Conservation (phyloP, 2,113 vertebrate species). For the Mormyrus lacerda region DNA sequence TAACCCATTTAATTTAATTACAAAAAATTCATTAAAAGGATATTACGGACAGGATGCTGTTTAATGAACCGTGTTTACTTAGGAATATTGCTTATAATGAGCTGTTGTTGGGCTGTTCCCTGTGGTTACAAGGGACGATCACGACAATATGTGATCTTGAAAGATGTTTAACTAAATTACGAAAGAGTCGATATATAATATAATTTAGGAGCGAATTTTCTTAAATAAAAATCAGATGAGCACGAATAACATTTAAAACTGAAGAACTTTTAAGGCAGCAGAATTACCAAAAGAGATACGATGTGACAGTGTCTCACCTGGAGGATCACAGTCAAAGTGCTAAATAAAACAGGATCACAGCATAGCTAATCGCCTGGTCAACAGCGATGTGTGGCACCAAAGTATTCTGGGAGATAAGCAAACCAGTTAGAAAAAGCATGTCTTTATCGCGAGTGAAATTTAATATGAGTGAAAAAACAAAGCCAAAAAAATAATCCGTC, state of each 20-base stretch:
- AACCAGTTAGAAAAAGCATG: background rate
- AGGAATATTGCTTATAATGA: slow-evolving; percentile 71
- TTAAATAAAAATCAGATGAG: slow-evolving; percentile 3
- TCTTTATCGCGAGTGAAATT: background rate
- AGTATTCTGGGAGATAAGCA: background rate
- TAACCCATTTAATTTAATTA: slow-evolving; percentile 75
- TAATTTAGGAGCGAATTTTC: background rate
- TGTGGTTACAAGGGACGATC: slow-evolving; percentile 41
- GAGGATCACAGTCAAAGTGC: background rate
- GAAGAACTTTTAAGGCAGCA: background rate
- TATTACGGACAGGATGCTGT: slow-evolving; percentile 65
- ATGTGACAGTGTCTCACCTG: background rate
- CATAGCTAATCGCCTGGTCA: background rate
- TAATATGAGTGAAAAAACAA: background rate
- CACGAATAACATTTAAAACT: background rate
- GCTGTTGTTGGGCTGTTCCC: slow-evolving; percentile 58
- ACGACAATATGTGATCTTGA: slow-evolving; percentile 21
- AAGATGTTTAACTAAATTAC: slow-evolving; percentile 4
- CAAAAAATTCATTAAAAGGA: slow-evolving; percentile 75
- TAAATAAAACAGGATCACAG: background rate
- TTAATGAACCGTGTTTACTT: slow-evolving; percentile 74
- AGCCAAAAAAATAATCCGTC: background rate
- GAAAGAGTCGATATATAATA: background rate
- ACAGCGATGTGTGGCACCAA: background rate
- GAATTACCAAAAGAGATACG: background rate